These are phyloP conservation scores for Prochilodus magdalenae DNA, from an alignment of 2,113 vertebrate genomes.

Conservation along the genomic window DNA sequence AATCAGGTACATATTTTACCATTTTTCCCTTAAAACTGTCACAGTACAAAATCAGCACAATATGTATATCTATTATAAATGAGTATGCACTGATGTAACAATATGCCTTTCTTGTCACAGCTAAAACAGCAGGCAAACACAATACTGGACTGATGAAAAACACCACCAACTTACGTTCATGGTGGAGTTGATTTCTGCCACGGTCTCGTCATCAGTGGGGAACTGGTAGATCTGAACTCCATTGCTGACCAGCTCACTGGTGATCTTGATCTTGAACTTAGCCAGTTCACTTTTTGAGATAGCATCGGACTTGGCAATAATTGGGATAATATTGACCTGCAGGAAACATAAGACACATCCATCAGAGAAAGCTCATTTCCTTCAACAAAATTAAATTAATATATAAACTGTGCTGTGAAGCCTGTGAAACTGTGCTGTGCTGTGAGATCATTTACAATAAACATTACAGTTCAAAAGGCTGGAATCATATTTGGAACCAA, in stretches of 20 bases:
- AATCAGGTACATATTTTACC: no score
- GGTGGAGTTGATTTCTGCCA: slow-evolving; percentile 96
- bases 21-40: no score
- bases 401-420: no score
- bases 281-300: slow-evolving; percentile 97
- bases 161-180: slow-evolving; percentile 90
- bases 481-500: no score
- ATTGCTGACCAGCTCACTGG: slow-evolving; percentile 96
- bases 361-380: neutral
- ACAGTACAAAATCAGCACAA: no score
- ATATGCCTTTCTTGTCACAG: neutral
- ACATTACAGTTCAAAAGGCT: no score
- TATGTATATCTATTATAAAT: no score
- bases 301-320: slow-evolving; percentile 97
- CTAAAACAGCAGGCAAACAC: no score
- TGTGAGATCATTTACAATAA: no score
- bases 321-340: slow-evolving; percentile 97
- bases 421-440: no score
- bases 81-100: neutral
- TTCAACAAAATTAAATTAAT: neutral
- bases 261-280: slow-evolving; percentile 99
- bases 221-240: slow-evolving; percentile 99
- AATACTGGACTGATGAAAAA: neutral
- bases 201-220: slow-evolving; percentile 94
- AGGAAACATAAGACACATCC: neutral